Evolutionary conservation across 64 coral and sea anemone species (phyloP).

Genomic region (Montipora cactus): DNA sequence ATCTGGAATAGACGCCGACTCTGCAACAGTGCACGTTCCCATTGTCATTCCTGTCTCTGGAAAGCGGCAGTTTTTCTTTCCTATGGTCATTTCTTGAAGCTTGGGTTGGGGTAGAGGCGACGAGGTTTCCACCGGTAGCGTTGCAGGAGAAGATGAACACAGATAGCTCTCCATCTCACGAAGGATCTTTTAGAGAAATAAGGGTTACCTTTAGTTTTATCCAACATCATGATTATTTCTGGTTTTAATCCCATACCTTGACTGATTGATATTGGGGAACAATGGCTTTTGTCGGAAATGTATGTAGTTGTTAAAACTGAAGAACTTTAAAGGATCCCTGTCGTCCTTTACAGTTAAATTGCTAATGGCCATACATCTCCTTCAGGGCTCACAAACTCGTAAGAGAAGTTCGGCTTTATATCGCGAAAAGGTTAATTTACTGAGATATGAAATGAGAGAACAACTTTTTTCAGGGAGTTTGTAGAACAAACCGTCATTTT

Average conservation of each 20-base stretch:
- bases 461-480: neutral
- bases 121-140: neutral
- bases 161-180: conserved; percentile 46
- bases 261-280: neutral
- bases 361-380: neutral
- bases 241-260: neutral
- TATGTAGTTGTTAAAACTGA: neutral
- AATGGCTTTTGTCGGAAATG: neutral
- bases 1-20: neutral
- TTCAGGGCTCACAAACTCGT: neutral
- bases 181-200: neutral
- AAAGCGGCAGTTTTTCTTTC: conserved; percentile 35
- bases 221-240: neutral
- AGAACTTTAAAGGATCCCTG: neutral
- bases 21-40: neutral
- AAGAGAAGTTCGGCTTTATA: neutral
- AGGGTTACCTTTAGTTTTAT: neutral
- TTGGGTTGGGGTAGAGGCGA: conserved; percentile 7
- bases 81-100: neutral
- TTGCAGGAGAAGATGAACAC: conserved; percentile 10
- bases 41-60: neutral
- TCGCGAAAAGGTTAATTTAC: neutral
- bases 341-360: neutral
- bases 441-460: neutral
- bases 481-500: neutral